Conservation (phyloP, 2,113 vertebrate species). For the Syngnathus scovelli region DNA sequence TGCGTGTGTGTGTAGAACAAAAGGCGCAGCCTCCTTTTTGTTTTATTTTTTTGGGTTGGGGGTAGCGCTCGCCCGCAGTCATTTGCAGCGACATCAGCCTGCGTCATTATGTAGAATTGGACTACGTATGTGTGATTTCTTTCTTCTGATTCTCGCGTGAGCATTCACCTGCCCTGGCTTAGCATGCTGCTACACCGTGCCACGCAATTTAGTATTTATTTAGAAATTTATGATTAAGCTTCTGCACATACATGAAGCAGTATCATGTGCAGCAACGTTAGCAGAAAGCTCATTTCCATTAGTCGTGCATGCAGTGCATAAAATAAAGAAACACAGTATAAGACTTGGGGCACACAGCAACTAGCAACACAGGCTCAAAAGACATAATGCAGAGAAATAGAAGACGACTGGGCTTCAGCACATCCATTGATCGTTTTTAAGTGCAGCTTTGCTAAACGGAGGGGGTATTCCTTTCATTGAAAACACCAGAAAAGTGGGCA, state of each 20-base stretch:
- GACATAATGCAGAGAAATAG: not conserved
- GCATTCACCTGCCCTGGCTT: conserved; percentile 1
- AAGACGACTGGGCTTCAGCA: not conserved
- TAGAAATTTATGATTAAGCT: not conserved
- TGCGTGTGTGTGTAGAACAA: not conserved
- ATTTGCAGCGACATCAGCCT: not conserved
- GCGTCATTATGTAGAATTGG: conserved; percentile 14
- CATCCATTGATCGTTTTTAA: no score
- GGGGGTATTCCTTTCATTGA: no score
- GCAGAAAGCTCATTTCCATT: not conserved
- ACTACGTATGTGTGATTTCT: conserved; percentile 14
- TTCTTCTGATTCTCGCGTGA: conserved; percentile 3
- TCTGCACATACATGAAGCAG: not conserved
- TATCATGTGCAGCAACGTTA: not conserved
- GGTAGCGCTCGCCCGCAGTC: not conserved
- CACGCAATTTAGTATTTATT: not conserved
- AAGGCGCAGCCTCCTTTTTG: conserved; percentile 9
- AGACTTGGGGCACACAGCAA: not conserved
- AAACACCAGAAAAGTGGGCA: not conserved
- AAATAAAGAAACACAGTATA: not conserved
- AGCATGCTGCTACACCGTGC: not conserved
- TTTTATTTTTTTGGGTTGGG: no score
- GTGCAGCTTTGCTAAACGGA: no score
- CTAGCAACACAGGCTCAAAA: not conserved
- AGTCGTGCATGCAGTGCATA: not conserved